A percentile compares a stretch with the other conserved stretches of the same genome.
These are phyloP conservation scores for Fringilla coelebs DNA, from an alignment of 2,797 vertebrate genomes.

Conservation along the genomic window DNA sequence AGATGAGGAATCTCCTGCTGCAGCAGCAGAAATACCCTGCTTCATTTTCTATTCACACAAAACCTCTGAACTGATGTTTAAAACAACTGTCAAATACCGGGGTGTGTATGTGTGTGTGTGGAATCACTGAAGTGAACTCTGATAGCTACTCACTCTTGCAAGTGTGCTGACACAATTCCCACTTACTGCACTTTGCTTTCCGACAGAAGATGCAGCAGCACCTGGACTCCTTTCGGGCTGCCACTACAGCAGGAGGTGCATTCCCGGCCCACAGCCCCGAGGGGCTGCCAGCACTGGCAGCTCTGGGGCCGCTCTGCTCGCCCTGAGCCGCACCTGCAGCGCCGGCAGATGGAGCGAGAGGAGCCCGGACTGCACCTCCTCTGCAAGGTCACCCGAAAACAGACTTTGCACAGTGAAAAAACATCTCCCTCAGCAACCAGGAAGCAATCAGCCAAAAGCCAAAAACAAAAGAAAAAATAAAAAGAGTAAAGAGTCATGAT, in stretches of 20 bases:
- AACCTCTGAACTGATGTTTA: not conserved
- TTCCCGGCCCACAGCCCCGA: not conserved
- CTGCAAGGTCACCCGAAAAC: not conserved
- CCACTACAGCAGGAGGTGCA: not conserved
- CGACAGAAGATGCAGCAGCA: not conserved
- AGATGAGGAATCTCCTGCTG: not conserved
- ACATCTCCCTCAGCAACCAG: not conserved
- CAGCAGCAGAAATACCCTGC: not conserved
- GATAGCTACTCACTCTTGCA: not conserved
- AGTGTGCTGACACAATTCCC: not conserved
- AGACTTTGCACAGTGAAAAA: not conserved
- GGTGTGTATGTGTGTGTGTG: not conserved
- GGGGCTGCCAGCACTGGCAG: not conserved
- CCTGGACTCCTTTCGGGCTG: not conserved
- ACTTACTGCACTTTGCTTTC: not conserved
- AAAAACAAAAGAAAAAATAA: not conserved
- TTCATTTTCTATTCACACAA: not conserved
- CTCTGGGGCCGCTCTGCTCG: not conserved
- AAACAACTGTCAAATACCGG: not conserved
- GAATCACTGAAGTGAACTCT: not conserved
- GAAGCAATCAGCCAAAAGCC: not conserved
- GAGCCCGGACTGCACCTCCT: not conserved
- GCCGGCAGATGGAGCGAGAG: conserved; percentile 55
- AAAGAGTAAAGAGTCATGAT: not conserved
- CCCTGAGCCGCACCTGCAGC: not conserved